Conservation (phyloP, 2,888 invertebrate genomes). For the Andrena dorsata region DNA sequence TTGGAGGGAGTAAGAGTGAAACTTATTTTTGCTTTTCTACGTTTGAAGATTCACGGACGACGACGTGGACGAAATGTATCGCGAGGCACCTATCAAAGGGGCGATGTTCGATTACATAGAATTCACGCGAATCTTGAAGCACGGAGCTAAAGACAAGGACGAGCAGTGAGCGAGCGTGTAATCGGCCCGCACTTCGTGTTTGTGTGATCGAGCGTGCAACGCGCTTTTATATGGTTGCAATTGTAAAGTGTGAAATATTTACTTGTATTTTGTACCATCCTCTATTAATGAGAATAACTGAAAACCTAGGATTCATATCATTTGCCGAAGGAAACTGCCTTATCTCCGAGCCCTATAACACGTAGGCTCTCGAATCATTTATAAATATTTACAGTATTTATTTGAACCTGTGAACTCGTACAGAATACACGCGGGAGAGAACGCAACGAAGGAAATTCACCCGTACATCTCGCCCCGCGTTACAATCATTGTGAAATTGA, state of each 20-base stretch:
- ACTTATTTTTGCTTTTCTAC: conserved; percentile 1
- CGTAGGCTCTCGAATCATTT: conserved; percentile 3
- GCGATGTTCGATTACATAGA: conserved; percentile 98
- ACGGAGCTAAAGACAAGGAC: conserved; percentile 99
- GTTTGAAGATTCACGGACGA: conserved; percentile 92
- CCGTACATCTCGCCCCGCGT: conserved; percentile 3
- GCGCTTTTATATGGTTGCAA: conserved; percentile 40
- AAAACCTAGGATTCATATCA: conserved; percentile 40
- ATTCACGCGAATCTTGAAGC: conserved; percentile 99
- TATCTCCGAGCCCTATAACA: conserved; percentile 30
- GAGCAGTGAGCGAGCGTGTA: conserved; percentile 88
- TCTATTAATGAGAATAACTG: conserved; percentile 53
- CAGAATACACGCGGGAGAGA: neutral
- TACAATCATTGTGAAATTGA: conserved; percentile 36
- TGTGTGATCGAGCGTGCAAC: conserved; percentile 47
- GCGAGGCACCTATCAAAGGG: conserved; percentile 98
- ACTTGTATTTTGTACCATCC: conserved; percentile 61
- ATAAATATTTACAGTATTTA: conserved; percentile 40
- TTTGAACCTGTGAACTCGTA: conserved; percentile 16
- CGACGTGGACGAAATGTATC: conserved; percentile 99
- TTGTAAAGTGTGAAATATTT: conserved; percentile 58
- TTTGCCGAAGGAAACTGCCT: conserved; percentile 50
- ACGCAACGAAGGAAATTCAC: neutral
- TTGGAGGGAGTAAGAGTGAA: neutral
- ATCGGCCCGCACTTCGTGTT: conserved; percentile 27